phyloP scores from a whole-genome alignment of 2,888 invertebrate genomes.

The Yponomeuta sedellus region DNA sequence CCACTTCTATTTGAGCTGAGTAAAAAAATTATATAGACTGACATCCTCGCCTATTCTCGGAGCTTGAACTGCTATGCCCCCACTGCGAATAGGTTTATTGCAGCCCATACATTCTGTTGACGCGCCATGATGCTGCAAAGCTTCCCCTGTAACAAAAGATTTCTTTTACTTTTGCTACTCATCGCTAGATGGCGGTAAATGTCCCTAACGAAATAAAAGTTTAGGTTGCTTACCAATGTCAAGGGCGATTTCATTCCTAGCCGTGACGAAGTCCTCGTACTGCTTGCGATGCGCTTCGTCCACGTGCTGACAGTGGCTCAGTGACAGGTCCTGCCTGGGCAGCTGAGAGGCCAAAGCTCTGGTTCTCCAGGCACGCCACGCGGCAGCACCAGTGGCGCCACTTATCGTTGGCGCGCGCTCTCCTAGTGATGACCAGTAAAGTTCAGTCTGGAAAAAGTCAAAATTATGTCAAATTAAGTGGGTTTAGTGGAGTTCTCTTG shows the following conservation, averaged over 20 bases:
- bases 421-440: slow-evolving; percentile 92
- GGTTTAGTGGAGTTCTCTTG: no score
- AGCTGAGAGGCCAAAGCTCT: slow-evolving; percentile 87
- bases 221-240: slow-evolving; percentile 84
- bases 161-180: slow-evolving; percentile 20
- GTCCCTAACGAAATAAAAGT: not conserved
- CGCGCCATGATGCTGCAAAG: slow-evolving; percentile 78
- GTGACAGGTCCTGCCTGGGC: slow-evolving; percentile 95
- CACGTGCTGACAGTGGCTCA: slow-evolving; percentile 92
- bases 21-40: no score
- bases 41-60: slow-evolving; percentile 85
- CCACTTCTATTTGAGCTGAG: no score
- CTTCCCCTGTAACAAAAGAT: slow-evolving; percentile 62
- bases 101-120: slow-evolving; percentile 88
- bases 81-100: slow-evolving; percentile 84
- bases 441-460: slow-evolving; percentile 83
- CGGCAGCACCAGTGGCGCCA: slow-evolving; percentile 59
- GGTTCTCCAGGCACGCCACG: slow-evolving; percentile 64
- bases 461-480: not conserved
- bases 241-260: slow-evolving; percentile 95
- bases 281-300: slow-evolving; percentile 85
- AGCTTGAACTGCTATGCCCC: slow-evolving; percentile 90
- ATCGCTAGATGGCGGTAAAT: slow-evolving; percentile 35
- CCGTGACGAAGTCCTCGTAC: slow-evolving; percentile 95
- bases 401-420: slow-evolving; percentile 76